Evolutionary conservation across 2,888 invertebrate genomes (phyloP), one percentile per base, ranked within the genome.

Genomic region (Orthonychiurus folsomi): DNA sequence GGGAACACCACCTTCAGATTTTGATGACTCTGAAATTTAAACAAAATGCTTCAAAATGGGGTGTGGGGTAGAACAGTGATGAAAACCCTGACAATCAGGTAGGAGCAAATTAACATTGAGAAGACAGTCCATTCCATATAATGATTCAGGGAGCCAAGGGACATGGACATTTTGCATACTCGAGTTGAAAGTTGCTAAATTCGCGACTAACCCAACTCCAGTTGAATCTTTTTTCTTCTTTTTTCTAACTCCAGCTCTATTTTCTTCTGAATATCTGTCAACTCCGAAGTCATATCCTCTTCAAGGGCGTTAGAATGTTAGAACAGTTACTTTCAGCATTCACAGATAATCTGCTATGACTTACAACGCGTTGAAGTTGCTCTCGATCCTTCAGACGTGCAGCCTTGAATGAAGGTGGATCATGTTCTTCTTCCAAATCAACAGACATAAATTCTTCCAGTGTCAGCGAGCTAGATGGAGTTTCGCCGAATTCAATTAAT

Each of bases 361-460:
- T 47, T 47, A 12, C 60, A 76, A 88, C 88, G 81, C 85, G 88
- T 75, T 88, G 87, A 66, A 92, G 78, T 27, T 89, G 81, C 73
- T 91, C 91, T 69, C 89, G 88, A 75, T 93, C 93, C 74, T 89
- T 88, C 75, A 88, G 87, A 61, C 94, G 83, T 0, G 93, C 92
- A 1, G 87, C 88, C 77, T 91, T 92, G 76, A 93, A 97, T 1
- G 93, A 89, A 0, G 96, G 96, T 9, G 96, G 93, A 78, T 96
- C 96, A 77, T 93, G 92, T 75, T 94, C 94, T 73, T 93, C 92
- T 76, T 96, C 95, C 71, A 99, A 79, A 76, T 99, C 96, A 0
- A 97, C 91, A 0, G 88, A 89, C 86, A 94, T 89, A 76, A 99
- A 99, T 80, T 99, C 96, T 73, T 97, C 95, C 26, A 96, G 80